Evolutionary conservation across 92 coral and sea anemone genomes (phyloP).

Genomic region (Porites cylindrica): DNA sequence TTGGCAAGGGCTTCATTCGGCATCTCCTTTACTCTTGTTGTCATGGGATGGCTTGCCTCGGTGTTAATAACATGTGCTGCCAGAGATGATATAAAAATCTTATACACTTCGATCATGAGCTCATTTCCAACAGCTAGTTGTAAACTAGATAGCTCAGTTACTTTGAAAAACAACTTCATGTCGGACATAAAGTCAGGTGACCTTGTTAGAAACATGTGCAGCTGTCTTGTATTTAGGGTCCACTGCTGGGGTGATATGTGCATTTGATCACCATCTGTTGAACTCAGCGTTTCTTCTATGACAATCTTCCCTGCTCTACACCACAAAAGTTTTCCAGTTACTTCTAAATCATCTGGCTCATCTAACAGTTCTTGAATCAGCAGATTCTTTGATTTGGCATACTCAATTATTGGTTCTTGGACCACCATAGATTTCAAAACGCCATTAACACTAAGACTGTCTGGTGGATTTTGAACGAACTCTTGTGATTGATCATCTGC

Average conservation of each 20-base stretch:
- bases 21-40: constrained; percentile 30
- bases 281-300: not conserved
- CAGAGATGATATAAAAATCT: constrained; percentile 2
- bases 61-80: constrained; percentile 2
- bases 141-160: not conserved
- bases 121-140: constrained; percentile 45
- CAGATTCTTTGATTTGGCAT: not conserved
- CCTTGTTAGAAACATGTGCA: constrained; percentile 33
- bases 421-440: not conserved
- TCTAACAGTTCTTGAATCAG: not conserved
- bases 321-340: not conserved
- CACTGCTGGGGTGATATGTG: not conserved
- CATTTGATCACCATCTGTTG: not conserved
- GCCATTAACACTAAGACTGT: not conserved
- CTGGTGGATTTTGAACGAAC: not conserved
- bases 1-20: constrained; percentile 25
- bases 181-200: constrained; percentile 34
- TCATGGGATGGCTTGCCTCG: constrained; percentile 1
- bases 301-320: not conserved
- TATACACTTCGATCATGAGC: constrained; percentile 35
- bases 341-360: not conserved
- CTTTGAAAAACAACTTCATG: constrained; percentile 17
- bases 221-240: not conserved
- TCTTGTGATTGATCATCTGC: not conserved
- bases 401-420: not conserved